Evolutionary conservation across 2,888 invertebrate genomes (phyloP).

Genomic region (Morpho achilles): DNA sequence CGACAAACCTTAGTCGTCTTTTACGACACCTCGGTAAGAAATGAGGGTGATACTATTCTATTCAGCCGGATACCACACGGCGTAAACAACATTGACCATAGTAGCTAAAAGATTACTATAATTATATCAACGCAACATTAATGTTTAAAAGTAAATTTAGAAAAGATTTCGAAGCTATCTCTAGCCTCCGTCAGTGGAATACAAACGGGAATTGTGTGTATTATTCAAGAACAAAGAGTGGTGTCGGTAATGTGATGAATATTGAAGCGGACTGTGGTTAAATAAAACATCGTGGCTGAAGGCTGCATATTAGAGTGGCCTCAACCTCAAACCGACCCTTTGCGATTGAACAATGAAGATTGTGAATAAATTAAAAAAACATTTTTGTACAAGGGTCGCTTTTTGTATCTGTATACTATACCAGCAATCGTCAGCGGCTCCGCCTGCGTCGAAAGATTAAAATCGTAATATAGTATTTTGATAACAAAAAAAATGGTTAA

Average conservation of each 20-base stretch:
- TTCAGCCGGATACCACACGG: too few relatives aligned
- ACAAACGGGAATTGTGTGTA: conserved; percentile 33
- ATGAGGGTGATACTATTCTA: too few relatives aligned
- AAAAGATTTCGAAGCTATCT: conserved; percentile 3
- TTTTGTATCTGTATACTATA: too few relatives aligned
- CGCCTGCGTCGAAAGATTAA: too few relatives aligned
- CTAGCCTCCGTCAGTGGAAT: conserved; percentile 14
- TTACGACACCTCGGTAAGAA: too few relatives aligned
- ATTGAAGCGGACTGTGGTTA: conserved; percentile 52
- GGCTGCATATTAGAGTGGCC: conserved; percentile 54
- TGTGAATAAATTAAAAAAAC: conserved; percentile 51
- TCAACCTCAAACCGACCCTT: conserved; percentile 41
- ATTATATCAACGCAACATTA: neutral
- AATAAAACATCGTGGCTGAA: conserved; percentile 57
- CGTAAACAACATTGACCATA: too few relatives aligned
- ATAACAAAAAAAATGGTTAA: too few relatives aligned
- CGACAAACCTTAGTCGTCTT: too few relatives aligned
- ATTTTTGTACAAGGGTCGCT: too few relatives aligned
- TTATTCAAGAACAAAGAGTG: conserved; percentile 44
- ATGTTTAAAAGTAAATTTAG: neutral
- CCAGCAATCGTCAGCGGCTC: too few relatives aligned
- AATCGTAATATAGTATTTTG: too few relatives aligned
- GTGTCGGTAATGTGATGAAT: conserved; percentile 50
- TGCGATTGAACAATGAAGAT: conserved; percentile 49
- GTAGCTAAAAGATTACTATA: too few relatives aligned